Evolutionary conservation across 2,113 vertebrate genomes (phyloP).

Genomic region (Seriola aureovittata): DNA sequence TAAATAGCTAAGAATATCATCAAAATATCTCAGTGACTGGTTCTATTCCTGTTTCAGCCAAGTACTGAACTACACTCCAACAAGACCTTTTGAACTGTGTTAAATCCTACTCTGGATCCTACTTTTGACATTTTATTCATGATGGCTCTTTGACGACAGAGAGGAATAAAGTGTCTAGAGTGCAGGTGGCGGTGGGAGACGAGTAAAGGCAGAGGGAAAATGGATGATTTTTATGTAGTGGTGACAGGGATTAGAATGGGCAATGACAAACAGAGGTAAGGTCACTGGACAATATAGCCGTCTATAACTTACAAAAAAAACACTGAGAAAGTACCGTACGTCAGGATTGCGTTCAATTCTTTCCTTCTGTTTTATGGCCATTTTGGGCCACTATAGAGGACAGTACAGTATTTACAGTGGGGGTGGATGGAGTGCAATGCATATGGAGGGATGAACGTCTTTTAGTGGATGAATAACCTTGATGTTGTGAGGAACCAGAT

Average conservation of each 20-base stretch:
- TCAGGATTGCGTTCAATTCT: constrained; percentile 13
- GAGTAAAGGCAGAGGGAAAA: neutral
- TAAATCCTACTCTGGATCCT: neutral
- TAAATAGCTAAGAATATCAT: constrained; percentile 35
- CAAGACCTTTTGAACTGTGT: constrained; percentile 31
- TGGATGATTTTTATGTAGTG: neutral
- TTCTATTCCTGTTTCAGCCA: neutral
- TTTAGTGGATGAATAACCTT: constrained; percentile 44
- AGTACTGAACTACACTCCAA: constrained; percentile 18
- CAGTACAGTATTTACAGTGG: neutral
- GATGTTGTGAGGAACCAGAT: constrained; percentile 9
- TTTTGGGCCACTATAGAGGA: constrained; percentile 23
- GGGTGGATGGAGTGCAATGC: constrained; percentile 9
- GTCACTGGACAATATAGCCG: neutral
- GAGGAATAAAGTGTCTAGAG: constrained; percentile 6
- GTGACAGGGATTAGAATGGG: neutral
- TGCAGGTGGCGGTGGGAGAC: constrained; percentile 8
- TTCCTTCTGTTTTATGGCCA: neutral
- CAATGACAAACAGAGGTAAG: constrained; percentile 16
- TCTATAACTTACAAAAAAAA: neutral
- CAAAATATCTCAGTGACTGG: constrained; percentile 16
- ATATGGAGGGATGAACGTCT: constrained; percentile 38
- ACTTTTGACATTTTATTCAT: constrained; percentile 47
- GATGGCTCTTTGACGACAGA: constrained; percentile 20
- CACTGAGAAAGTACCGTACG: neutral